Evolutionary conservation across 2,888 invertebrate genomes (phyloP).

Genomic region (Tethea ocularis): DNA sequence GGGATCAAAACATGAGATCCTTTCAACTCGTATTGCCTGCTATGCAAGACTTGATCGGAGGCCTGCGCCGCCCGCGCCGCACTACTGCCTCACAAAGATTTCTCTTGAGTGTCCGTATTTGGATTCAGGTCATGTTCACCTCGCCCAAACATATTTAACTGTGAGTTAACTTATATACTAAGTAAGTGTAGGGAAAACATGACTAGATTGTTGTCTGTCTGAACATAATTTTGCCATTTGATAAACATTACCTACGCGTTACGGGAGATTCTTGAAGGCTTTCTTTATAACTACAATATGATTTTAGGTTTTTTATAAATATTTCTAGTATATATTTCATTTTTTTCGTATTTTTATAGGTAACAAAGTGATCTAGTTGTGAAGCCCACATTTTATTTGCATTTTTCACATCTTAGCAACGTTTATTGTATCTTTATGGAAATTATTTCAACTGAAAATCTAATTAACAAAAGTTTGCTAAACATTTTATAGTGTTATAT

Average conservation of each 20-base stretch:
- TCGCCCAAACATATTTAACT: constrained; percentile 69
- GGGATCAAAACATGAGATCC: constrained; percentile 39
- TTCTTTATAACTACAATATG: not conserved
- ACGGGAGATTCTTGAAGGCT: not conserved
- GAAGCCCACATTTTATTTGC: no score
- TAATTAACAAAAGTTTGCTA: no score
- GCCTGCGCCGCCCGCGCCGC: constrained; percentile 36
- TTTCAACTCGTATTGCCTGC: constrained; percentile 57
- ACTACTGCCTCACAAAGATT: constrained; percentile 62
- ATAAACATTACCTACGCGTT: no score
- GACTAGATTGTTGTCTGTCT: not conserved
- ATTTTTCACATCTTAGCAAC: no score
- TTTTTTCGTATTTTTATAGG: no score
- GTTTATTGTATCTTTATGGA: no score
- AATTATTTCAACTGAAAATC: no score
- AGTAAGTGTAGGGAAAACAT: constrained; percentile 16
- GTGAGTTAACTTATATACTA: constrained; percentile 31
- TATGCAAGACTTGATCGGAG: constrained; percentile 19
- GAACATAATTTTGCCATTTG: no score
- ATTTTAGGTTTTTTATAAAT: no score
- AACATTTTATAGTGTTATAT: no score
- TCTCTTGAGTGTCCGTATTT: constrained; percentile 77
- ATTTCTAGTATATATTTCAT: no score
- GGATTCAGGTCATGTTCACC: constrained; percentile 74
- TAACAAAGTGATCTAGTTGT: no score